Evolutionary conservation across 2,888 invertebrate genomes (phyloP).

Genomic region (Nomada fucata): DNA sequence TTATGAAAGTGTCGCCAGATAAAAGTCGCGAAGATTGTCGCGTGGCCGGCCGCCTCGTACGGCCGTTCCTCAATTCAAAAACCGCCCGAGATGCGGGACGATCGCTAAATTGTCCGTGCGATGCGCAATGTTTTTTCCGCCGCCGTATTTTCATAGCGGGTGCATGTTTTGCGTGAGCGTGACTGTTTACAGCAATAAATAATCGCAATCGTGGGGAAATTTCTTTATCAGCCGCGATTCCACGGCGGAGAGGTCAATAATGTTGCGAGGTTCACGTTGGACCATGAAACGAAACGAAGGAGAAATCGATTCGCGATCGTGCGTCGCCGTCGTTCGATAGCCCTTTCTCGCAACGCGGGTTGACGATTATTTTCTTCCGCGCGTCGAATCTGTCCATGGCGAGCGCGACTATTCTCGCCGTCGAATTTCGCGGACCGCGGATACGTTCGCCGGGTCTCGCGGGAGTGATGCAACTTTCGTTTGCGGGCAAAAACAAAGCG

Average conservation of each 20-base stretch:
- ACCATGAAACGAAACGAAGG: slow-evolving; percentile 13
- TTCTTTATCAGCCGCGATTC: slow-evolving; percentile 40
- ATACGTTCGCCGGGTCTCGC: neutral
- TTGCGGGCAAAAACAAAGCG: neutral
- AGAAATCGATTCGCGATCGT: slow-evolving; percentile 17
- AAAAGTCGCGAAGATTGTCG: slow-evolving; percentile 35
- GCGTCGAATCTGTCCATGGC: slow-evolving; percentile 66
- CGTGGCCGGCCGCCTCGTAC: neutral
- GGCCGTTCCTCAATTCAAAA: neutral
- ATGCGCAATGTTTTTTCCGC: slow-evolving; percentile 22
- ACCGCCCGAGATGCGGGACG: no score
- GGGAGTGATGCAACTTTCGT: neutral
- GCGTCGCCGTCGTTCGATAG: slow-evolving; percentile 48
- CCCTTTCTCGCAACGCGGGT: slow-evolving; percentile 53
- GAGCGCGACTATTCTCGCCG: neutral
- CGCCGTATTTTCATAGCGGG: slow-evolving; percentile 3
- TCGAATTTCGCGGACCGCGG: neutral
- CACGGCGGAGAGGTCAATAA: slow-evolving; percentile 44
- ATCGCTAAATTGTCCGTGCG: slow-evolving; percentile 47
- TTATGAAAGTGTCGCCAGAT: slow-evolving; percentile 41
- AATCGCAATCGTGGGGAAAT: slow-evolving; percentile 47
- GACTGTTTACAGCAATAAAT: slow-evolving; percentile 54
- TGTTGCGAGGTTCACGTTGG: slow-evolving; percentile 22
- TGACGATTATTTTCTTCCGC: slow-evolving; percentile 57
- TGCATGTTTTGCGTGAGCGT: neutral